A percentile compares a stretch with the other conserved stretches of the same genome.
These are phyloP conservation scores for Lepus americanus DNA, from an alignment of 2,113 vertebrate species.

Conservation along the genomic window DNA sequence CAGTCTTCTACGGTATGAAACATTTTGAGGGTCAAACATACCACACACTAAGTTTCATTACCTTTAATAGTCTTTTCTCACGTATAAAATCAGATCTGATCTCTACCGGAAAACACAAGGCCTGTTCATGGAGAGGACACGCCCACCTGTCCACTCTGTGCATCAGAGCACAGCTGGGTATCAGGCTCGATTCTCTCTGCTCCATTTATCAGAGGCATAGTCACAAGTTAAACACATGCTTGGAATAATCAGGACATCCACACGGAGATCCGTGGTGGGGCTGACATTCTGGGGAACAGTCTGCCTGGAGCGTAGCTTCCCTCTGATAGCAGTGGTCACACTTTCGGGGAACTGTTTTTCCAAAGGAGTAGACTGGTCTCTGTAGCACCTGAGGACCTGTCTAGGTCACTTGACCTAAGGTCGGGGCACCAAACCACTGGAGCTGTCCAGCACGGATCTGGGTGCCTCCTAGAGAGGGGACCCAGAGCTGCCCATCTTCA, in stretches of 20 bases:
- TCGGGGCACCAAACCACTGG: neutral
- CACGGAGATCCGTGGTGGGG: neutral
- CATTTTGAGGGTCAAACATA: constrained; percentile 58
- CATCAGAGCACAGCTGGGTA: neutral
- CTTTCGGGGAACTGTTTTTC: neutral
- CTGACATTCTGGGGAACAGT: neutral
- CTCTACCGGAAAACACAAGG: neutral
- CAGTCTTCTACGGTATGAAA: neutral
- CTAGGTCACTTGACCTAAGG: neutral
- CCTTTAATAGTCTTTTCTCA: neutral
- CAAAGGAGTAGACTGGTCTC: neutral
- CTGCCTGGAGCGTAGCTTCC: neutral
- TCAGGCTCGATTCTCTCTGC: neutral
- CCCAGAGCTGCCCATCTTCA: neutral
- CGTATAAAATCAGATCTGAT: neutral
- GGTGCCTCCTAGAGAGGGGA: neutral
- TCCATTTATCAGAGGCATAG: neutral
- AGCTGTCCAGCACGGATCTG: neutral
- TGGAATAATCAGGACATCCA: neutral
- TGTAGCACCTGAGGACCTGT: neutral
- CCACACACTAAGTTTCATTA: neutral
- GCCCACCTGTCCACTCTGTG: neutral
- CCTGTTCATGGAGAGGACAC: neutral
- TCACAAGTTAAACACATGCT: neutral
- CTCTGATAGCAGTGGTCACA: neutral